phyloP scores from a whole-genome alignment of 2,888 invertebrate genomes.

The Drosophila birchii region DNA sequence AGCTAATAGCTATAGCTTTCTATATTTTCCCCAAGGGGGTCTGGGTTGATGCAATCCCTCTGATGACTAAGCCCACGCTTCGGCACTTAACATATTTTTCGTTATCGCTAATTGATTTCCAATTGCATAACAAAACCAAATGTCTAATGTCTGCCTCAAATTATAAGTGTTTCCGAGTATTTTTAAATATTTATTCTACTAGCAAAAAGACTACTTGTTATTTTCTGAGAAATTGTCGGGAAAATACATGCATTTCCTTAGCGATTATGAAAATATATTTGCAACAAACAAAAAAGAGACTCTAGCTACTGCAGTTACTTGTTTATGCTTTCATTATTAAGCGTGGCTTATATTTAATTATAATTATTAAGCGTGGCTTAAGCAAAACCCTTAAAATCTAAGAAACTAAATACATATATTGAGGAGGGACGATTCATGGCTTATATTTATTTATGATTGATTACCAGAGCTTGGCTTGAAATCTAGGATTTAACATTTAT shows the following conservation, averaged over 20 bases:
- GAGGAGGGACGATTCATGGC: too few species aligned
- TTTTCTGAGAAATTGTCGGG: neutral
- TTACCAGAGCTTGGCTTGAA: too few species aligned
- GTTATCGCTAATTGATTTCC: constrained; percentile 35
- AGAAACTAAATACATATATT: too few species aligned
- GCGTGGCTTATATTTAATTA: too few species aligned
- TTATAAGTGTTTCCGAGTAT: neutral
- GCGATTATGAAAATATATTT: too few species aligned
- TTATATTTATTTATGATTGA: too few species aligned
- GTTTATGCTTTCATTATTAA: too few species aligned
- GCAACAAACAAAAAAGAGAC: too few species aligned
- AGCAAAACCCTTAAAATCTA: neutral
- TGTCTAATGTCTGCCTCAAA: neutral
- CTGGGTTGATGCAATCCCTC: constrained; percentile 27
- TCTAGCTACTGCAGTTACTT: neutral
- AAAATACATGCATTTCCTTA: neutral
- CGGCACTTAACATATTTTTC: constrained; percentile 22
- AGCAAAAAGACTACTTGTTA: neutral
- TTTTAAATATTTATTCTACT: neutral
- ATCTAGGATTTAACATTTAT: neutral
- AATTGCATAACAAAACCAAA: constrained; percentile 18
- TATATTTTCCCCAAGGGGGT: neutral
- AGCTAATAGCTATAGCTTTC: neutral
- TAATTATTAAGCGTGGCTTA: too few species aligned
- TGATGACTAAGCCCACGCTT: constrained; percentile 38